Percentiles rank a stretch among this genome's conserved stretches.
These are phyloP conservation scores for Sebastes paucispinis DNA, from an alignment of 2,797 vertebrate species.

Conservation along the genomic window DNA sequence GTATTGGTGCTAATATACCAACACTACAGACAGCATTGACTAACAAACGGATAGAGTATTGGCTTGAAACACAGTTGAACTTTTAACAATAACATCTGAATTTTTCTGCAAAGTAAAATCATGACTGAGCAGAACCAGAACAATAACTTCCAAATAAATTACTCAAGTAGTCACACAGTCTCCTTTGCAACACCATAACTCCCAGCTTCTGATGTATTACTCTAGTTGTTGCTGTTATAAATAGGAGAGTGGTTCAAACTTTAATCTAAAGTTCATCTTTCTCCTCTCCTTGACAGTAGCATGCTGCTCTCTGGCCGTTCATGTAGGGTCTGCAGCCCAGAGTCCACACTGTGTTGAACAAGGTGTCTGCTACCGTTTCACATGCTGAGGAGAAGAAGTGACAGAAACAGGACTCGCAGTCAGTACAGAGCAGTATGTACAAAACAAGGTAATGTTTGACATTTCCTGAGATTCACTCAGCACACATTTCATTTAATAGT, in stretches of 20 bases:
- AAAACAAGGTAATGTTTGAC: no score
- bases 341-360: conserved; percentile 95
- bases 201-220: background rate
- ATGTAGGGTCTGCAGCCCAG: conserved; percentile 95
- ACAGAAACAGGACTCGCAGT: conserved; percentile 21
- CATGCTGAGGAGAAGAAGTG: conserved; percentile 75
- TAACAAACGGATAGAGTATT: background rate
- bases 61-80: background rate
- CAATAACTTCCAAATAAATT: conserved; percentile 61
- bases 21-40: background rate
- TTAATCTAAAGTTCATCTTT: conserved; percentile 87
- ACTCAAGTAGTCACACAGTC: conserved; percentile 32
- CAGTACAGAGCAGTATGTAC: background rate
- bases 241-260: background rate
- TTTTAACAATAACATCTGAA: background rate
- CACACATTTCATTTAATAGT: background rate
- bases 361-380: conserved; percentile 89
- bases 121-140: conserved; percentile 21
- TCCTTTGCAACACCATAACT: background rate
- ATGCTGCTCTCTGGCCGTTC: conserved; percentile 93
- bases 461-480: background rate
- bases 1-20: background rate
- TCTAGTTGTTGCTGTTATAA: background rate
- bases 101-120: background rate
- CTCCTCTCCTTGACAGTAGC: conserved; percentile 90